phyloP scores from a whole-genome alignment of 2,888 invertebrate genomes.

The Nomada ferruginata region DNA sequence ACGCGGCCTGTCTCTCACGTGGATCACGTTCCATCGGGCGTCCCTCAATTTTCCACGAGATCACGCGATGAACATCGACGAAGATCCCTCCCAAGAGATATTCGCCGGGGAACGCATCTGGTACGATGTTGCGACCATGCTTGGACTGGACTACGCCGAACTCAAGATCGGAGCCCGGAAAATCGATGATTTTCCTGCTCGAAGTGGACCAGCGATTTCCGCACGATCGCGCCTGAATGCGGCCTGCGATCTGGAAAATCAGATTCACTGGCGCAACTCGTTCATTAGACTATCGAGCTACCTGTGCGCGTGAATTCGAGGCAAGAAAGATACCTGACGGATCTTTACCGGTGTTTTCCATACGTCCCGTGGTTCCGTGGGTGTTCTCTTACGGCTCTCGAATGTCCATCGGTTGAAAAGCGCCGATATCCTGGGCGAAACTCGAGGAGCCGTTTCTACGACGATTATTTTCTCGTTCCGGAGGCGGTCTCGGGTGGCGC shows the following conservation, averaged over 20 bases:
- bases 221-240: conserved; percentile 4
- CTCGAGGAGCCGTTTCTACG: conserved; percentile 50
- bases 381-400: conserved; percentile 25
- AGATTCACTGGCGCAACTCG: conserved; percentile 14
- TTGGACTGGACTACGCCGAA: too few species aligned
- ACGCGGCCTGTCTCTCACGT: neutral
- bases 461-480: conserved; percentile 72
- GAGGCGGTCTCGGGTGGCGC: conserved; percentile 57
- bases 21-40: neutral
- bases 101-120: neutral
- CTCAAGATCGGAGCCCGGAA: conserved; percentile 15
- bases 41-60: conserved; percentile 11
- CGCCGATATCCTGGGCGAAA: conserved; percentile 37
- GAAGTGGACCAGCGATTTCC: conserved; percentile 8
- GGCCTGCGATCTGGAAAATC: conserved; percentile 24
- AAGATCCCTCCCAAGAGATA: neutral
- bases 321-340: neutral
- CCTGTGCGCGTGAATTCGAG: neutral
- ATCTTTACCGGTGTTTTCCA: neutral
- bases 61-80: neutral
- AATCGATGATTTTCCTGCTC: conserved; percentile 25
- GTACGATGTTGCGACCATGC: neutral
- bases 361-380: neutral
- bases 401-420: conserved; percentile 18
- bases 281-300: conserved; percentile 14